Base-by-base conservation (phyloP, 2,113 vertebrate species). In the Hippocampus guttulatus region DNA sequence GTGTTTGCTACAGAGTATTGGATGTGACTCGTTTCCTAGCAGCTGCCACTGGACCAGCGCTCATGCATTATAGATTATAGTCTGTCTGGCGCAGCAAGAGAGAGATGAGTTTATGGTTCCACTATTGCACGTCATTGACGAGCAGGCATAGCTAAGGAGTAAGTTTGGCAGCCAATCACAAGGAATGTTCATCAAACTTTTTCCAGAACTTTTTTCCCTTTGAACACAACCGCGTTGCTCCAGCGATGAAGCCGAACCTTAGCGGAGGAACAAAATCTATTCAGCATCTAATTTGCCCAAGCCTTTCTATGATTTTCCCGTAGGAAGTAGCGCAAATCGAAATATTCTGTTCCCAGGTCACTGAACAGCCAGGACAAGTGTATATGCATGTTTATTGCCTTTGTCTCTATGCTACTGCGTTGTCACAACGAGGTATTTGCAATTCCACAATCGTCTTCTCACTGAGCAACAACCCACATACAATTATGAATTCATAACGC, bases 51-150 rank as follows among this genome's bases (percentile, higher is more conserved):
- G 21, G 40, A 64, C 11, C 40, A 15, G 40, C 15, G 10, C 43
- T 65, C 64, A 65, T 65, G 64, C 64, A 65, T 65, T 45, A 65
- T 65, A 49, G 43, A 65, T 65, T 47, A 65, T 47, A 65, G n/a
- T 47, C 64, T 47, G 64, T 65, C 64, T 65, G 43, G 41, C 27
- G 64, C 43, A 47, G 58, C 27, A 18, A 61, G 58, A 18, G 58
- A 30, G 15, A 33, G 27, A 30, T 61, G 58, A 61, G 30, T 65
- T 65, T 47, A 18, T 45, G 27, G 64, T 65, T 65, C 27, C 41
- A 27, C 6, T 49, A 45, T 65, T 25, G 41, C 64, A 65, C 14
- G 25, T 65, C 49, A 47, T 65, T 65, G 64, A 49, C 64, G 8
- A 5, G 41, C 41, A 16, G 63, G n/a, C 40, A 3, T 25, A 9